Evolutionary conservation across 2,888 invertebrate species (phyloP), one percentile per base, ranked within the genome.

Genomic region (Dusona sp.): DNA sequence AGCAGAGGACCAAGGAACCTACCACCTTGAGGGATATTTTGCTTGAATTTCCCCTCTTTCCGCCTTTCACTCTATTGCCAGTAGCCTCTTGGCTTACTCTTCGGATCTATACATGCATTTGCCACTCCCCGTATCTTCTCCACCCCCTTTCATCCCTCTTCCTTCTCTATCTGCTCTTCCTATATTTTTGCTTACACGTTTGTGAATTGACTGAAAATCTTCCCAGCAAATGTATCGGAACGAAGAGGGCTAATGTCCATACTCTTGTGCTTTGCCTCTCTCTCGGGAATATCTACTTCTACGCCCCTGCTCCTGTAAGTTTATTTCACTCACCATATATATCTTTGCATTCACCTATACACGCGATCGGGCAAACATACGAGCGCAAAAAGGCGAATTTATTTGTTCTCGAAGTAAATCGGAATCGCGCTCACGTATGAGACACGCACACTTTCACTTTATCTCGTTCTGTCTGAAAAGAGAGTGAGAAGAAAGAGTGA

Each of bases 81-180:
- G 16, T 42, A 51, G 38, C 16, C 48, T 57, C 57, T 67, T 22
- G 67, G 16, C 45, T 75, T 61, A 65, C 42, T 68, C 36, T 25
- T 70, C 70, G n/a, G 19, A 33, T n/a, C 65, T 25, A 51, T 48
- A 51, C 25, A 64, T 79, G 16, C 11, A 9, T 36, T 33, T 16
- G 8, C 36, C n/a, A 33, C n/a, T 61, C 9, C 25, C 19, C 3
- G 86, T 89, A 89, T 88, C 82, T 78, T 85, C 83, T 87, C 84
- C 61, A n/a, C 57, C 79, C 42, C 84, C 84, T 79, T 86, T 85
- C 7, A 87, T 3, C 57, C 57, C 2, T 57, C 25, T 57, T 25
- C 25, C 3, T 29, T 57, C 9, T 84, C 84, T 88, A 89, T 88
- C 88, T 77, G 82, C 48, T 79, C 38, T 38, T 57, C 16, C n/a